phyloP scores from a whole-genome alignment of 1,140 invertebrate genomes.

The Zaprionus africanus region DNA sequence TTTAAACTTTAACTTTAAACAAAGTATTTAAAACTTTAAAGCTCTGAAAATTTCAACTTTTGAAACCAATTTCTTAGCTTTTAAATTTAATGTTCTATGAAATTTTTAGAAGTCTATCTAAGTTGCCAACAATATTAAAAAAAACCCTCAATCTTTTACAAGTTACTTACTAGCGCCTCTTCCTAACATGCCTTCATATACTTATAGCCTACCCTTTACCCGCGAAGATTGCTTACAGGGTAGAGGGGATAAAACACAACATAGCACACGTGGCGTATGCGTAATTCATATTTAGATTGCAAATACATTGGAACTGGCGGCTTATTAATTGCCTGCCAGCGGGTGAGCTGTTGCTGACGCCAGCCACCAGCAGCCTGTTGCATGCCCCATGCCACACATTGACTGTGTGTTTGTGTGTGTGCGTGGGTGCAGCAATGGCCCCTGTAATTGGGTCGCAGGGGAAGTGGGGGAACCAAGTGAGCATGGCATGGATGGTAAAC shows the following conservation, averaged over 20 bases:
- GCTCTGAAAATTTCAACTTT: background rate
- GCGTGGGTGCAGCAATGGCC: conserved; percentile 29
- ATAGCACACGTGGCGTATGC: conserved; percentile 31
- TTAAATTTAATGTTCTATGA: background rate
- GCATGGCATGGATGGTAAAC: conserved; percentile 14
- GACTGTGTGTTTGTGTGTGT: conserved; percentile 6
- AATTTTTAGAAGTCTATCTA: too few species aligned
- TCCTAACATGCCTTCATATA: background rate
- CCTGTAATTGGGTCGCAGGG: conserved; percentile 53
- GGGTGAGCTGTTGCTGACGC: conserved; percentile 17
- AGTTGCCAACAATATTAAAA: too few species aligned
- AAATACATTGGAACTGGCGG: conserved; percentile 45
- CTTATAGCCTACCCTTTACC: background rate
- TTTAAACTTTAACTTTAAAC: too few species aligned
- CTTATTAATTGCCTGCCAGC: conserved; percentile 46
- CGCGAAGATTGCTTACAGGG: background rate
- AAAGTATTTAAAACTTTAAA: too few species aligned
- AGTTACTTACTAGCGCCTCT: background rate
- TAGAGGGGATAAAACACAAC: background rate
- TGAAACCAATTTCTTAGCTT: background rate
- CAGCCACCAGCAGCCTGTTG: conserved; percentile 10
- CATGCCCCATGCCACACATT: background rate
- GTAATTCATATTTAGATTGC: conserved; percentile 47
- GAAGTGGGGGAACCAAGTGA: background rate
- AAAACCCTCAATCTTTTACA: too few species aligned